Conservation (phyloP, 1,140 invertebrate species). For the Meloidogyne hapla region DNA sequence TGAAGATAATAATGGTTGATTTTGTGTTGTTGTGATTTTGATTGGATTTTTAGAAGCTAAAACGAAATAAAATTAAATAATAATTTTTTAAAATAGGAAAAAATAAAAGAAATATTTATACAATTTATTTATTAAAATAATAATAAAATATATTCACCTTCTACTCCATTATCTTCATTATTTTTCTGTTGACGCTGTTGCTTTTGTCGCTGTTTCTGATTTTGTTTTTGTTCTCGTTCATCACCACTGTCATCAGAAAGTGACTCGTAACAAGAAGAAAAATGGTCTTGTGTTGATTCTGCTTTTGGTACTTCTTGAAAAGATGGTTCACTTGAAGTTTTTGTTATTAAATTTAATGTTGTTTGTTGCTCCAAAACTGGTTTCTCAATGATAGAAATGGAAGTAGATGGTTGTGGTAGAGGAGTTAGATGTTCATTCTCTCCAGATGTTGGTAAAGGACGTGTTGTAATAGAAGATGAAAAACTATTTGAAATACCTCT, state of each 20-base stretch:
- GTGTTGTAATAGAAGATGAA: neutral
- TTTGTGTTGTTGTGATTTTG: neutral
- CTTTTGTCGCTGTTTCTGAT: neutral
- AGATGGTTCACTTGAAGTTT: no score
- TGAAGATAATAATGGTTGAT: neutral
- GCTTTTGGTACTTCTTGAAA: neutral
- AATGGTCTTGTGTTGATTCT: constrained; percentile 12
- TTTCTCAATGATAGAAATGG: neutral
- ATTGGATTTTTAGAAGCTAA: neutral
- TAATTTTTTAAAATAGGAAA: neutral
- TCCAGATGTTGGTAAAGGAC: neutral
- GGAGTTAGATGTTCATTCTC: neutral
- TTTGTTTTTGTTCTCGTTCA: constrained; percentile 21
- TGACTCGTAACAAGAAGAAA: constrained; percentile 41
- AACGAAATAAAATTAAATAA: no score
- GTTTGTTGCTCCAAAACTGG: neutral
- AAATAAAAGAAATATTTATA: neutral
- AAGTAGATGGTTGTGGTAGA: neutral
- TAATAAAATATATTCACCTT: neutral
- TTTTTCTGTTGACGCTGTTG: neutral
- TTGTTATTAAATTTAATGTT: neutral
- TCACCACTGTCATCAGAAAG: constrained; percentile 31
- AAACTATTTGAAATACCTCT: neutral
- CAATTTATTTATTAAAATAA: no score
- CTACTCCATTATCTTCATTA: neutral